These are phyloP conservation scores for Ophioninae sp. DNA, from an alignment of 2,888 invertebrate genomes.

Conservation along the genomic window DNA sequence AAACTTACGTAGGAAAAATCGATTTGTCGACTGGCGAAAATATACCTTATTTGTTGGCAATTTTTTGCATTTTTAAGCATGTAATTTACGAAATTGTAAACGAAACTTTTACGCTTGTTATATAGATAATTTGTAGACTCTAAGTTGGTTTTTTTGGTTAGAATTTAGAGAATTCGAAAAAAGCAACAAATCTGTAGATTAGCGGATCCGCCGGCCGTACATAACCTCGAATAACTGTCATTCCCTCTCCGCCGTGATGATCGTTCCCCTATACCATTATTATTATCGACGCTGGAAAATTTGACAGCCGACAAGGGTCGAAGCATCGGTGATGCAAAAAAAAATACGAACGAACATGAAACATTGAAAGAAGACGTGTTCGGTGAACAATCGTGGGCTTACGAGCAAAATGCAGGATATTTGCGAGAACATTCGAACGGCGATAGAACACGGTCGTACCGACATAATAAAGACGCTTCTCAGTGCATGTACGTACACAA, in stretches of 20 bases:
- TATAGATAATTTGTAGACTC: no score
- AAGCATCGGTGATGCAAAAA: conserved; percentile 7
- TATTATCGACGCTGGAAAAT: conserved; percentile 19
- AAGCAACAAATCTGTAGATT: not conserved
- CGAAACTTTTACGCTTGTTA: no score
- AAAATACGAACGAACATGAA: conserved; percentile 36
- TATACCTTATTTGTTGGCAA: no score
- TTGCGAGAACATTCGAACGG: conserved; percentile 82
- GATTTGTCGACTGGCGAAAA: not conserved
- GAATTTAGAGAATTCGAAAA: not conserved
- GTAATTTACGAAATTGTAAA: no score
- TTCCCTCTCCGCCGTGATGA: not conserved
- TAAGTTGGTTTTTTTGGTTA: not conserved
- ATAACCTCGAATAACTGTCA: not conserved
- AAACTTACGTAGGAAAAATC: not conserved
- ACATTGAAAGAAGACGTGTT: conserved; percentile 18
- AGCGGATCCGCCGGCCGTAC: not conserved
- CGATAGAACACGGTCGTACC: conserved; percentile 83
- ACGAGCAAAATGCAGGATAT: conserved; percentile 79
- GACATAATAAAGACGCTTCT: conserved; percentile 83
- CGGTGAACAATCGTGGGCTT: not conserved
- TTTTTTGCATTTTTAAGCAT: no score
- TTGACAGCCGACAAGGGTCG: conserved; percentile 51
- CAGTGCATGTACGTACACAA: conserved; percentile 81
- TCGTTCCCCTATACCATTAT: conserved; percentile 4